Base-by-base conservation (phyloP, 2,797 vertebrate species). In the Lophotriccus pileatus region DNA sequence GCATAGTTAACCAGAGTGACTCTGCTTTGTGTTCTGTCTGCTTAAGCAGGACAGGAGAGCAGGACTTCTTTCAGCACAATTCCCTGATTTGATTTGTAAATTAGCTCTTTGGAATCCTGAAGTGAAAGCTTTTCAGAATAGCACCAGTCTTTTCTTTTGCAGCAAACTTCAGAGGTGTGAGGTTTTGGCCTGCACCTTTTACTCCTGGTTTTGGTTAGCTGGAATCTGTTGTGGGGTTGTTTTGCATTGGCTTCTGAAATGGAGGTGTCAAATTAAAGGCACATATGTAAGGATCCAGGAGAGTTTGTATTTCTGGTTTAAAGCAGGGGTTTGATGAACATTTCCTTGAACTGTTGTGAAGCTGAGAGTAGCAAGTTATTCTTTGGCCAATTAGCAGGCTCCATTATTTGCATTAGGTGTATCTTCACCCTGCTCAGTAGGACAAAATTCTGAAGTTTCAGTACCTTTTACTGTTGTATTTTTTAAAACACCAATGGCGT, bases 81-180 rank as follows among this genome's bases (percentile, higher is more conserved):
- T 93, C 76, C 47, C 89, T 88, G 84, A 76, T 94, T 93, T 95
- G 39, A 52, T 91, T 83, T 95, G 87, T 90, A 94, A 92, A 84
- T 91, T 49, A 89, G 82, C 32, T 72, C 73, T 91, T 92, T 91
- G 69, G 72, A 87, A 90, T 85, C 64, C 41, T 78, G 27, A 55
- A 37, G 9, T 8, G 73, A 69, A 84, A 74, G 76, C 67, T 84
- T 87, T 89, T 75, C 39, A 66, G 68, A 63, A 7, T 20, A 47
- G 25, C 50, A 60, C 46, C 32, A 18, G 13, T n/a, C 34, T 63
- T 53, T 62, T 79, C n/a, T 68, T 89, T 58, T 53, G 34, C 24
- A 74, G 25, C 24, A 44, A 36, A 52, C 34, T 63, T 85, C 2
- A 2, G 62, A 49, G 44, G 21, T 62, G 46, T 83, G 84, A 50